These are phyloP conservation scores for Sycophila sp. DNA, from an alignment of 1,140 invertebrate species.

Conservation along the genomic window DNA sequence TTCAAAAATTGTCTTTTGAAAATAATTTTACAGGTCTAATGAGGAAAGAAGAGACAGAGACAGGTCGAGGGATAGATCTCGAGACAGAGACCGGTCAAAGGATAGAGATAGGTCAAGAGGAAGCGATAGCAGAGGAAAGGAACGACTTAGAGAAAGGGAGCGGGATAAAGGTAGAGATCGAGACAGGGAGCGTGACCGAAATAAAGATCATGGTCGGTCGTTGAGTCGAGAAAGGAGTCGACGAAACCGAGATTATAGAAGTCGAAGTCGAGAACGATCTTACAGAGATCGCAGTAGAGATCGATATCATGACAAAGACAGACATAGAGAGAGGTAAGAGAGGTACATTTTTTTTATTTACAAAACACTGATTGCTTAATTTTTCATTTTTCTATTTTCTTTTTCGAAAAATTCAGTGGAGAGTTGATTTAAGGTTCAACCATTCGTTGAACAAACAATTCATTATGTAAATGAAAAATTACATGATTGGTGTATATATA, in stretches of 20 bases:
- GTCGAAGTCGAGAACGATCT: slow-evolving; percentile 59
- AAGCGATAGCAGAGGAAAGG: slow-evolving; percentile 57
- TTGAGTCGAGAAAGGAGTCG: slow-evolving; percentile 53
- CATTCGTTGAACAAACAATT: too few species aligned
- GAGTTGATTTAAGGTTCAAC: too few species aligned
- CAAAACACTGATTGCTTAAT: background rate
- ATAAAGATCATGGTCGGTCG: slow-evolving; percentile 52
- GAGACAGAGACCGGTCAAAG: slow-evolving; percentile 53
- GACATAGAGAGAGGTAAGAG: slow-evolving; percentile 55
- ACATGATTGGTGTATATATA: too few species aligned
- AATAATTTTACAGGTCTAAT: slow-evolving; percentile 54
- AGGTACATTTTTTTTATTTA: background rate
- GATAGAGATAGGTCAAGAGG: slow-evolving; percentile 49
- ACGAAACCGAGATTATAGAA: slow-evolving; percentile 55
- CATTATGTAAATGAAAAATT: too few species aligned
- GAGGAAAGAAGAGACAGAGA: slow-evolving; percentile 60
- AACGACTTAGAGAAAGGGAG: slow-evolving; percentile 51
- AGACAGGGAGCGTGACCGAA: slow-evolving; percentile 56
- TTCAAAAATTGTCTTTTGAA: background rate
- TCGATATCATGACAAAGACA: slow-evolving; percentile 52
- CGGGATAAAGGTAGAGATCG: slow-evolving; percentile 49
- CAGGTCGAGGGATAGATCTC: slow-evolving; percentile 52
- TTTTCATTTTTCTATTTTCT: background rate
- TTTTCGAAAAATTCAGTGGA: too few species aligned
- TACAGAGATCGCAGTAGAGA: slow-evolving; percentile 53